Base-by-base conservation (phyloP, 2,888 invertebrate species). In the Muscina levida region DNA sequence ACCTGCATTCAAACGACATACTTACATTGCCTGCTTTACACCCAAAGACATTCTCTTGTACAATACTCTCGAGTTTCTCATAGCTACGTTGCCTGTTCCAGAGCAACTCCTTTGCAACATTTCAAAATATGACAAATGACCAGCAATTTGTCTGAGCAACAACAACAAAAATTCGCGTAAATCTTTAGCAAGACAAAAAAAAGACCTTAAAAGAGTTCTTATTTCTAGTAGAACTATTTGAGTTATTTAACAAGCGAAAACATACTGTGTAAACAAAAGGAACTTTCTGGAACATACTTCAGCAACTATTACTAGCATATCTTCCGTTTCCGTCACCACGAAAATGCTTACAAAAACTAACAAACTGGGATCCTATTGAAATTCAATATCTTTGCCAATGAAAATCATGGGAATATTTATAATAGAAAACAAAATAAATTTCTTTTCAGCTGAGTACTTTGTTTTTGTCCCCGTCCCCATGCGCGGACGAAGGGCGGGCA, bases 351-450 rank as follows among this genome's bases (percentile, higher is more conserved):
- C 2, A 22, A 51, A 22, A 22, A 51, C n/a, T n/a, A 51, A 51
- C 22, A 22, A n/a, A n/a, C 6, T 48, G 22, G 19, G 37, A 22
- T 39, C 15, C 19, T n/a, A 22, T 42, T 19, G 42, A 42, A 62
- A 62, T 62, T 62, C 62, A 62, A 62, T 62, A 62, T 62, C 22
- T 62, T 42, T 11, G 0, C 15, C 11, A 10, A 48, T 42, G 11
- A 22, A 22, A 17, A 39, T 39, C 22, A 19, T 19, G 19, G 13
- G 6, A 39, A 39, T 1, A 19, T 26, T 37, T 10, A 39, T 53
- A 53, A 53, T 10, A 2, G 26, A 31, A 57, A 37, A 57, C 15
- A 15, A 57, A 57, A 31, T 8, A 57, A 31, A 10, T 57, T 31
- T 44, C 44, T 6, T 26, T 56, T 53, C 13, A 0, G 4, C 13